phyloP scores from a whole-genome alignment of 2,113 vertebrate species.

The Gallinago media region DNA sequence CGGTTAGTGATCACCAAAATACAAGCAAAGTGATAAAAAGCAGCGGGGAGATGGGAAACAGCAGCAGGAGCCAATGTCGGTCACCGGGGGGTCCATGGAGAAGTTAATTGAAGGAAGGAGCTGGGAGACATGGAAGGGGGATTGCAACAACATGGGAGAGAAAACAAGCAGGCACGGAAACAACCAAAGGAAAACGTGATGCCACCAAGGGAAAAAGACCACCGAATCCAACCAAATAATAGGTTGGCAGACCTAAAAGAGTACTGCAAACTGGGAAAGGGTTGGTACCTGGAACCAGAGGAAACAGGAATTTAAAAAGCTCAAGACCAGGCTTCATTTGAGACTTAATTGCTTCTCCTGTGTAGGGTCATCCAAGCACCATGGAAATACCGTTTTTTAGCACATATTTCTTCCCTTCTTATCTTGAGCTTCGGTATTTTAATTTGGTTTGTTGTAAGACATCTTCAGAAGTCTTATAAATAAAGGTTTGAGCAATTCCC shows the following conservation, averaged over 20 bases:
- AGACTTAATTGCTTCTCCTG: neutral
- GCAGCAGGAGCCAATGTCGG: conserved; percentile 48
- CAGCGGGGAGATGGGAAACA: conserved; percentile 47
- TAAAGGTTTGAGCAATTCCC: neutral
- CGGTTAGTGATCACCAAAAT: conserved; percentile 49
- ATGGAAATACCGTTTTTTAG: neutral
- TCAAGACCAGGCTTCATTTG: neutral
- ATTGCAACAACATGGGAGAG: conserved; percentile 26
- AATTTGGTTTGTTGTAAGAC: neutral
- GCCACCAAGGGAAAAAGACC: neutral
- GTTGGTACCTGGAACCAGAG: neutral
- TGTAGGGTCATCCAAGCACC: neutral
- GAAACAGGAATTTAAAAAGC: neutral
- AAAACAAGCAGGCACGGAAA: neutral
- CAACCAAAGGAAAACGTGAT: neutral
- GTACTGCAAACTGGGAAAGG: neutral
- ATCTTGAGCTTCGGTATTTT: neutral
- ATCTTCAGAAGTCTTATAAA: neutral
- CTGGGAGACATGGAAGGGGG: conserved; percentile 25
- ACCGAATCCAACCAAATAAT: neutral
- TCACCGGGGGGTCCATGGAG: conserved; percentile 49
- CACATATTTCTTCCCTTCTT: neutral
- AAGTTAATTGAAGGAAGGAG: conserved; percentile 73
- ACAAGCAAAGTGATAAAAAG: conserved; percentile 40
- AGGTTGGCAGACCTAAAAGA: neutral